Conservation (phyloP, 2,888 invertebrate species). For the Pycnomerus fuliginosus region DNA sequence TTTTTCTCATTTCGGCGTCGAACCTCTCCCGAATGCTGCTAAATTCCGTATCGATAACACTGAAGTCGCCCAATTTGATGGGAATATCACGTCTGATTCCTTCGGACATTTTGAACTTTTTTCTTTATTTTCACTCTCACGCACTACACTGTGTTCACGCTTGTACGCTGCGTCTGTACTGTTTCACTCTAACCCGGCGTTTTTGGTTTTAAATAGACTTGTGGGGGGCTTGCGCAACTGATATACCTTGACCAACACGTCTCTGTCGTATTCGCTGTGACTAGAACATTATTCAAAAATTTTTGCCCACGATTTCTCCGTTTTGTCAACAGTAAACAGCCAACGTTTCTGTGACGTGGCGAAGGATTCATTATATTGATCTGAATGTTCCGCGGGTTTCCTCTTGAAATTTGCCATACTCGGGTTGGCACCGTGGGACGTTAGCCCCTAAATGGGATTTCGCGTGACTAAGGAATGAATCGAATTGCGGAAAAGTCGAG, state of each 20-base stretch:
- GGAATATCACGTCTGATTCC: slow-evolving; percentile 82
- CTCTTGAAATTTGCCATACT: too few species aligned
- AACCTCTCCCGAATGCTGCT: slow-evolving; percentile 93
- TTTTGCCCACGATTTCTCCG: slow-evolving; percentile 1
- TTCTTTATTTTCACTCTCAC: too few species aligned
- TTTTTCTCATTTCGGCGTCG: slow-evolving; percentile 96
- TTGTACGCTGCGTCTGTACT: slow-evolving; percentile 3
- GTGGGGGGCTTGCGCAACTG: slow-evolving; percentile 44
- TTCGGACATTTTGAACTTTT: slow-evolving; percentile 68
- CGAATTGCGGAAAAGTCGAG: too few species aligned
- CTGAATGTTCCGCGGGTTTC: too few species aligned
- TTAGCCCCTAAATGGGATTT: too few species aligned
- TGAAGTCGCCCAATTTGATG: slow-evolving; percentile 90
- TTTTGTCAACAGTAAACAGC: slow-evolving; percentile 1
- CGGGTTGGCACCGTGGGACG: too few species aligned
- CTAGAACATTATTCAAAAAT: slow-evolving; percentile 10
- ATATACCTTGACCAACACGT: slow-evolving; percentile 13
- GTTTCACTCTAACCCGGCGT: slow-evolving; percentile 29
- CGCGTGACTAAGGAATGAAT: too few species aligned
- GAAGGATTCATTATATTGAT: too few species aligned
- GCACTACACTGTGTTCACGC: neutral
- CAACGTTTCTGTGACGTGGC: slow-evolving; percentile 11
- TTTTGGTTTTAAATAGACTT: slow-evolving; percentile 46
- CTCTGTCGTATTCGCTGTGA: slow-evolving; percentile 3
- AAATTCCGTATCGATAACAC: slow-evolving; percentile 95